Percentiles rank a stretch among this genome's conserved stretches.
These are phyloP conservation scores for Tachycineta bicolor DNA, from an alignment of 2,113 vertebrate genomes.

Conservation along the genomic window DNA sequence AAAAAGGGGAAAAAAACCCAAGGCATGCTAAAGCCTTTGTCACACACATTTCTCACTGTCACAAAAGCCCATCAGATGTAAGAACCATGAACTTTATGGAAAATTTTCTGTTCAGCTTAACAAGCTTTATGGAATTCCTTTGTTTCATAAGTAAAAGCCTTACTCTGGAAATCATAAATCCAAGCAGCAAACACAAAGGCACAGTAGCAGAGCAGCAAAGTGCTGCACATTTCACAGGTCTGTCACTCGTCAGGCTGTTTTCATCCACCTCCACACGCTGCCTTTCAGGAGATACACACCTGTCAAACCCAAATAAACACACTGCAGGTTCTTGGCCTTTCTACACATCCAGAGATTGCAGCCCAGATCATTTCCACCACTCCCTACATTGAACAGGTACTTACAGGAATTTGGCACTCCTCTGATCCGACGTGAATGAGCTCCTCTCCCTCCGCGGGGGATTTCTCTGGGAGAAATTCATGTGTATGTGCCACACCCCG, in stretches of 20 bases:
- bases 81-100: not conserved
- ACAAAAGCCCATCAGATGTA: not conserved
- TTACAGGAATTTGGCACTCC: not conserved
- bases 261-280: rapidly evolving
- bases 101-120: not conserved
- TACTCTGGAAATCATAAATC: not conserved
- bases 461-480: not conserved
- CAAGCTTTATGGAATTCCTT: not conserved
- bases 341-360: not conserved
- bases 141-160: not conserved
- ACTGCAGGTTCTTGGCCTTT: not conserved
- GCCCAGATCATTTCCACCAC: not conserved
- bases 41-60: not conserved
- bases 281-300: not conserved
- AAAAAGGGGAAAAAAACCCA: not conserved
- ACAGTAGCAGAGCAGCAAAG: not conserved
- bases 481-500: rapidly evolving
- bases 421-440: rapidly evolving
- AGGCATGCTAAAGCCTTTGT: not conserved
- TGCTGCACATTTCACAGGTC: not conserved
- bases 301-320: not conserved
- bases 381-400: not conserved
- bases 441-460: rapidly evolving
- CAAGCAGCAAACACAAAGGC: not conserved
- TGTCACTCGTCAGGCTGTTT: not conserved